Conservation (phyloP, 2,888 invertebrate genomes). For the Pegoplata infirma region DNA sequence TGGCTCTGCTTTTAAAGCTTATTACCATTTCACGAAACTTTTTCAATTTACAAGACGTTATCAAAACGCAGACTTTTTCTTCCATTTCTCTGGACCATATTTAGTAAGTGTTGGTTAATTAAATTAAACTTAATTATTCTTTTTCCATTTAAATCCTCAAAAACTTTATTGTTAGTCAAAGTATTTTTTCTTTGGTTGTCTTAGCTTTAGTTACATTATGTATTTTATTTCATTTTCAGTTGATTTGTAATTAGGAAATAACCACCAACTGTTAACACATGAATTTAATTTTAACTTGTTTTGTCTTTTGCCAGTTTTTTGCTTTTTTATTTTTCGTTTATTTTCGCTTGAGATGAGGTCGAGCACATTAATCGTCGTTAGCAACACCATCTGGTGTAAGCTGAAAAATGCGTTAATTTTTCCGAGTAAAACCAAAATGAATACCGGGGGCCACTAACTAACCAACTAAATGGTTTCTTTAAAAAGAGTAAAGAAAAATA, state of each 20-base stretch:
- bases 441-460: slow-evolving; percentile 53
- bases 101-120: no score
- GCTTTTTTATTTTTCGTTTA: not conserved
- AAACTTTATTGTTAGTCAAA: not conserved
- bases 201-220: slow-evolving; percentile 41
- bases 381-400: slow-evolving; percentile 57
- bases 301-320: slow-evolving; percentile 28
- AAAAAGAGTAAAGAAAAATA: slow-evolving; percentile 40
- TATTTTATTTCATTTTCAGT: slow-evolving; percentile 67
- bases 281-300: slow-evolving; percentile 51
- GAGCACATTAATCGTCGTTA: slow-evolving; percentile 60
- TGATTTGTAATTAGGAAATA: slow-evolving; percentile 76
- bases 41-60: no score
- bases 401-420: slow-evolving; percentile 57
- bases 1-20: no score
- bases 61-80: no score
- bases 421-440: slow-evolving; percentile 68
- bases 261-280: slow-evolving; percentile 74
- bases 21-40: no score
- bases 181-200: not conserved
- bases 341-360: slow-evolving; percentile 51
- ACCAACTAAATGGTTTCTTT: slow-evolving; percentile 56
- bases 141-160: not conserved
- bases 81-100: no score
- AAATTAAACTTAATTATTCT: not conserved